A percentile compares a stretch with the other conserved stretches of the same genome.
These are phyloP conservation scores for Chondrosia reniformis DNA, from an alignment of 37 sponge, comb jelly and placozoan species.

Conservation along the genomic window DNA sequence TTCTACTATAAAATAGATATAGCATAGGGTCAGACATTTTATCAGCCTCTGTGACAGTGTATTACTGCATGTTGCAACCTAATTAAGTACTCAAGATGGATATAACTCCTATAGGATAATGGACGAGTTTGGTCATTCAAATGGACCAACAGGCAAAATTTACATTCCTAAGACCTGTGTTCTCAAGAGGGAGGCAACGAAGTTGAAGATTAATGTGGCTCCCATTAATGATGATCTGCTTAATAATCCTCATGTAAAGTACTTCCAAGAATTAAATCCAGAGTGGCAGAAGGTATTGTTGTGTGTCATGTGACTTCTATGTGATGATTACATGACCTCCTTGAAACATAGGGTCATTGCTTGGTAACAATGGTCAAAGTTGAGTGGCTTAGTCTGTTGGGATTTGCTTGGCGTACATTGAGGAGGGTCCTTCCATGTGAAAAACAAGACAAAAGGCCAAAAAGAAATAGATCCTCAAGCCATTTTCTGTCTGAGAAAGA, in stretches of 20 bases:
- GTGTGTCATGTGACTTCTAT: neutral
- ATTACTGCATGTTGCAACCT: too few relatives aligned
- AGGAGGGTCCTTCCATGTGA: neutral
- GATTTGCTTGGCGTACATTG: neutral
- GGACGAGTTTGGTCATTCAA: conserved; percentile 42
- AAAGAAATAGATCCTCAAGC: neutral
- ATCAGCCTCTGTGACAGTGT: too few relatives aligned
- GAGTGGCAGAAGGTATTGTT: conserved; percentile 41
- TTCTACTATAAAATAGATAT: too few relatives aligned
- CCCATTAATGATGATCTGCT: conserved; percentile 21
- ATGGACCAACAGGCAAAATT: conserved; percentile 2
- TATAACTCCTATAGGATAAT: conserved; percentile 17
- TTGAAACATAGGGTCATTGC: conserved; percentile 36
- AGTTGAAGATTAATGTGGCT: conserved; percentile 34
- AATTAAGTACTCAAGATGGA: too few relatives aligned
- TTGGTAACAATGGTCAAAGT: conserved; percentile 26
- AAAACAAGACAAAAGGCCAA: neutral
- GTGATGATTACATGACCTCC: neutral
- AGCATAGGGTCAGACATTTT: too few relatives aligned
- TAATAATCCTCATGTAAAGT: conserved; percentile 68
- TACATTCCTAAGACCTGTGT: conserved; percentile 57
- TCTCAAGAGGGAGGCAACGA: conserved; percentile 24
- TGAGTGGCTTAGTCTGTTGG: conserved; percentile 26
- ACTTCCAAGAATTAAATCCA: conserved; percentile 59
- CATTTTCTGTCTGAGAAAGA: neutral